Evolutionary conservation across 2,888 invertebrate genomes (phyloP).

Genomic region (Papilio gigon): DNA sequence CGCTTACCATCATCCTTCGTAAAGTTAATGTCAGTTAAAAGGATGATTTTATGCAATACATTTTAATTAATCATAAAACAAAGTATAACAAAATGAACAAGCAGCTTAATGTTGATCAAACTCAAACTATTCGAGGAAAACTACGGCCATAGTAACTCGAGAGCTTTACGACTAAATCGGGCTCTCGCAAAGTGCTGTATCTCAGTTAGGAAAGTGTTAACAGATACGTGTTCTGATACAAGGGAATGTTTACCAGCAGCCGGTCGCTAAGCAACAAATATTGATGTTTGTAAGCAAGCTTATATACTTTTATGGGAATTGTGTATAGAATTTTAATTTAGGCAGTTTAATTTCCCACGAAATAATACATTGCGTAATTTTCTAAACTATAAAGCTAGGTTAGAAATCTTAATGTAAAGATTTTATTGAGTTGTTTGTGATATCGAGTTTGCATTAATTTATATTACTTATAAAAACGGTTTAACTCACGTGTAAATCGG

Average conservation of each 20-base stretch:
- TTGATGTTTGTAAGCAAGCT: constrained; percentile 11
- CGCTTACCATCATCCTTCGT: no score
- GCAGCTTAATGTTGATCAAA: constrained; percentile 16
- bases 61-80: not conserved
- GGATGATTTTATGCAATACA: no score
- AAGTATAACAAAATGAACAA: constrained; percentile 20
- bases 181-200: constrained; percentile 25
- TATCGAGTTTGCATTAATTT: no score
- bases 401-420: no score
- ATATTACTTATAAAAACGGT: no score
- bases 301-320: constrained; percentile 6
- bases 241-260: constrained; percentile 40
- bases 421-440: no score
- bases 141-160: constrained; percentile 22
- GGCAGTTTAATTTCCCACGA: constrained; percentile 20
- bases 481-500: no score
- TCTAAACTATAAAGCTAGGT: no score
- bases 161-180: constrained; percentile 28
- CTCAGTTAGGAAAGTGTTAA: constrained; percentile 39
- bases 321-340: not conserved
- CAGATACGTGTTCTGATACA: constrained; percentile 26
- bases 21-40: no score
- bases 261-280: constrained; percentile 38
- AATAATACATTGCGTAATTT: not conserved
- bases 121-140: constrained; percentile 28